Conservation (phyloP, 2,113 vertebrate genomes). For the Melanotaenia duboulayi region DNA sequence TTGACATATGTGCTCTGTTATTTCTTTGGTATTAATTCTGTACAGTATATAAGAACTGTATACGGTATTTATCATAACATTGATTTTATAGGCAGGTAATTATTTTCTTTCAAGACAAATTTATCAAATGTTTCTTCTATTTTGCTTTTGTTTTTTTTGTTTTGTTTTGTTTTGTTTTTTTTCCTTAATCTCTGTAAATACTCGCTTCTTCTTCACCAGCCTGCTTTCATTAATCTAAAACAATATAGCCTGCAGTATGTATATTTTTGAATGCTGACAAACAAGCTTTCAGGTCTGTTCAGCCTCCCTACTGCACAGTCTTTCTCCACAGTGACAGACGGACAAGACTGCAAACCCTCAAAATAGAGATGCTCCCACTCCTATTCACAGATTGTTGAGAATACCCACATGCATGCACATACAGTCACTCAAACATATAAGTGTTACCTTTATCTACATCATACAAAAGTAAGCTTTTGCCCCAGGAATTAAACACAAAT, state of each 20-base stretch:
- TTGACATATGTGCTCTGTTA: no score
- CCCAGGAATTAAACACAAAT: background rate
- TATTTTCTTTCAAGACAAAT: background rate
- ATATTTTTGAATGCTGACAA: background rate
- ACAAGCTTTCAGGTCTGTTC: conserved; percentile 8
- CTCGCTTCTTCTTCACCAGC: background rate
- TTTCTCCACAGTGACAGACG: conserved; percentile 51
- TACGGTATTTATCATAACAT: no score
- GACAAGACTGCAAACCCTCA: conserved; percentile 37
- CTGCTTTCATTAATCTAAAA: conserved; percentile 5
- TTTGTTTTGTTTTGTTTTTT: background rate
- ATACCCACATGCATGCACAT: background rate
- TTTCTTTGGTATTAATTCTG: no score
- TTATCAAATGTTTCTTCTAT: background rate
- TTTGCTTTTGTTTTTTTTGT: background rate
- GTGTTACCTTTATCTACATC: background rate
- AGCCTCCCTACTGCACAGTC: conserved; percentile 26
- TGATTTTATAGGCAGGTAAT: background rate
- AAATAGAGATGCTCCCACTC: conserved; percentile 62
- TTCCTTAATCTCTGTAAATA: background rate
- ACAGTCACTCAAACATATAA: conserved; percentile 5
- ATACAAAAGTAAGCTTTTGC: background rate
- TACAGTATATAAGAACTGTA: no score
- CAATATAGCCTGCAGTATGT: background rate
- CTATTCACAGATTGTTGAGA: conserved; percentile 46